phyloP scores from a whole-genome alignment of 2,888 invertebrate species.

The Callyntrura sp. region DNA sequence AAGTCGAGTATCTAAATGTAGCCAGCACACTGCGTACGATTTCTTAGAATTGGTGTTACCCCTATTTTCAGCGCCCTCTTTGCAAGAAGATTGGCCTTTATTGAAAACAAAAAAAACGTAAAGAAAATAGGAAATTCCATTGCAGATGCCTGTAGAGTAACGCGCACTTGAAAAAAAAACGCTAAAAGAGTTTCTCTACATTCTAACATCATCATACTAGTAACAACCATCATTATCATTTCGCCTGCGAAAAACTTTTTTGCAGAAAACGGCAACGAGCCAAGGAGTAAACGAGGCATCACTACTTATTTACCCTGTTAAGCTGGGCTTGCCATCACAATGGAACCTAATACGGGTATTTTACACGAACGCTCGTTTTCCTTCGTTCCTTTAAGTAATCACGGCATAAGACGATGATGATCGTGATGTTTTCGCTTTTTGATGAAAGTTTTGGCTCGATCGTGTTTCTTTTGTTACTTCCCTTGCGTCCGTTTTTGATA shows the following conservation, averaged over 20 bases:
- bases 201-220: too few relatives aligned
- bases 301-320: constrained; percentile 26
- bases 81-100: background rate
- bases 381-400: too few relatives aligned
- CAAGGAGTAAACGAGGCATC: constrained; percentile 23
- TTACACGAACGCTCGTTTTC: background rate
- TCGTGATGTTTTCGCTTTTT: background rate
- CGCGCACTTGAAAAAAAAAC: too few relatives aligned
- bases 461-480: background rate
- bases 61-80: background rate
- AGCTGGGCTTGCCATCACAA: background rate
- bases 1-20: too few relatives aligned
- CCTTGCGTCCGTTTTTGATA: too few relatives aligned
- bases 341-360: constrained; percentile 11
- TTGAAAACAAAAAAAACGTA: constrained; percentile 9
- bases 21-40: too few relatives aligned
- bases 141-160: background rate
- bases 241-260: background rate
- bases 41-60: too few relatives aligned
- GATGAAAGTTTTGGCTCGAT: constrained; percentile 2
- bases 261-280: constrained; percentile 19
- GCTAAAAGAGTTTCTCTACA: too few relatives aligned
- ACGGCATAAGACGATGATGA: too few relatives aligned
- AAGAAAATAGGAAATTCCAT: background rate
- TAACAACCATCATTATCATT: background rate